phyloP scores from a whole-genome alignment of 1,140 invertebrate species.

The Saxidomus purpurata region DNA sequence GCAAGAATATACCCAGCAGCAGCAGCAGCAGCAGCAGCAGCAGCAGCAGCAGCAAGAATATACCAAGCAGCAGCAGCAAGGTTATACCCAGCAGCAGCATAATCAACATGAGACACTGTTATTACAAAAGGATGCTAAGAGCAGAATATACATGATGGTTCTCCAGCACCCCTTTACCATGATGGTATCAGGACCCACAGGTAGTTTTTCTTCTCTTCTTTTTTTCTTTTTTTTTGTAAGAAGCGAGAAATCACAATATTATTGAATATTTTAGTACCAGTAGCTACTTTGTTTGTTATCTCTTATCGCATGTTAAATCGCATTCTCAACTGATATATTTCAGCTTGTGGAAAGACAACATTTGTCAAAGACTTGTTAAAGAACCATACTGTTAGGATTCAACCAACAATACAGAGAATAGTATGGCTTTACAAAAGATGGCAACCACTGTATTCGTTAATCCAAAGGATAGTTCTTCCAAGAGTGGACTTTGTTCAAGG shows the following conservation, averaged over 20 bases:
- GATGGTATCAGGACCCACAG: constrained; percentile 48
- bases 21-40: background rate
- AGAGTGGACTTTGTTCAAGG: constrained; percentile 36
- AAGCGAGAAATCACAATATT: background rate
- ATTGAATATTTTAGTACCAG: background rate
- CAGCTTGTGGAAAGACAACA: constrained; percentile 27
- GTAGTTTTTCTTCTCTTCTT: background rate
- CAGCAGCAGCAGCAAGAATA: background rate
- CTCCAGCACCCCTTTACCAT: constrained; percentile 42
- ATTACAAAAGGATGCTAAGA: too few species aligned
- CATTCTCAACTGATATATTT: too few species aligned
- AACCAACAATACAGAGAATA: constrained; percentile 25
- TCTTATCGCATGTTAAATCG: too few species aligned
- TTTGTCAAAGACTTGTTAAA: constrained; percentile 14
- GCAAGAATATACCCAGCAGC: too few species aligned
- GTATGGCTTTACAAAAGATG: constrained; percentile 59
- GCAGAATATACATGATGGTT: background rate
- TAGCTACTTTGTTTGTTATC: background rate
- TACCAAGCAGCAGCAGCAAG: too few species aligned
- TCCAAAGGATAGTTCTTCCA: background rate
- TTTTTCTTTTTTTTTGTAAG: background rate
- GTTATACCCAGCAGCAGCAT: too few species aligned
- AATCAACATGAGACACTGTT: too few species aligned
- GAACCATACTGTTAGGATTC: background rate
- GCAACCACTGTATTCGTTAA: constrained; percentile 41